A percentile compares a stretch with the other conserved stretches of the same genome.
phyloP scores from a whole-genome alignment of 1,140 invertebrate species.

The Macrocentrus cingulum region DNA sequence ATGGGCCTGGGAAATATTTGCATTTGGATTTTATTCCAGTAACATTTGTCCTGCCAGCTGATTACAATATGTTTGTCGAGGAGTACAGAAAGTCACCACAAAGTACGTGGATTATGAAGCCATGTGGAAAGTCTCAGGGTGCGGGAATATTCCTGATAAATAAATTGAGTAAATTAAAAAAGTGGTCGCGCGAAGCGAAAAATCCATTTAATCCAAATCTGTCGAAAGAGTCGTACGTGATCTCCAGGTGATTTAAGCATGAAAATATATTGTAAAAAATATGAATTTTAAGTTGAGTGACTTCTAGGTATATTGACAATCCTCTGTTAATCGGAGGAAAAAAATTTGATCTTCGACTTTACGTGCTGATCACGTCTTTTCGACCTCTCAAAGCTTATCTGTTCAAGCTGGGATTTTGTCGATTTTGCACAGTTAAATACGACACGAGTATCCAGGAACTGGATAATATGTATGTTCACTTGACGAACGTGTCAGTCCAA shows the following conservation, averaged over 20 bases:
- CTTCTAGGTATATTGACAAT: constrained; percentile 74
- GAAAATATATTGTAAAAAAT: not conserved
- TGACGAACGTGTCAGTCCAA: constrained; percentile 87
- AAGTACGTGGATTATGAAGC: constrained; percentile 97
- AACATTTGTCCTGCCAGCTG: constrained; percentile 89
- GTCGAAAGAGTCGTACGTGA: constrained; percentile 86
- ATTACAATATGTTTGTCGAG: constrained; percentile 95
- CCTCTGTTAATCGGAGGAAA: constrained; percentile 85
- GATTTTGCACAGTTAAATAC: constrained; percentile 83
- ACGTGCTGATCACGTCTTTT: constrained; percentile 85
- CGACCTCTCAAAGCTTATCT: constrained; percentile 78
- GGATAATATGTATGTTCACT: constrained; percentile 85
- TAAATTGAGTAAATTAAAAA: constrained; percentile 84
- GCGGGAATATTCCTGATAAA: constrained; percentile 88
- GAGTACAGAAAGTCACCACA: constrained; percentile 89
- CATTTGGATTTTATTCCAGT: constrained; percentile 89
- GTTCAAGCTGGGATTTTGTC: constrained; percentile 78
- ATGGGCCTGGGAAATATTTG: constrained; percentile 74
- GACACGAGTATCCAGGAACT: constrained; percentile 71
- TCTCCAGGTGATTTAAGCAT: constrained; percentile 69
- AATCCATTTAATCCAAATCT: constrained; percentile 80
- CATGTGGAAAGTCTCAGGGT: constrained; percentile 88
- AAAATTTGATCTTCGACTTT: constrained; percentile 85
- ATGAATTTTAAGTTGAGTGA: constrained; percentile 7
- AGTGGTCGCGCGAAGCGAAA: constrained; percentile 83